Evolutionary conservation across 2,113 vertebrate species (phyloP).

Genomic region (Raja brachyura): DNA sequence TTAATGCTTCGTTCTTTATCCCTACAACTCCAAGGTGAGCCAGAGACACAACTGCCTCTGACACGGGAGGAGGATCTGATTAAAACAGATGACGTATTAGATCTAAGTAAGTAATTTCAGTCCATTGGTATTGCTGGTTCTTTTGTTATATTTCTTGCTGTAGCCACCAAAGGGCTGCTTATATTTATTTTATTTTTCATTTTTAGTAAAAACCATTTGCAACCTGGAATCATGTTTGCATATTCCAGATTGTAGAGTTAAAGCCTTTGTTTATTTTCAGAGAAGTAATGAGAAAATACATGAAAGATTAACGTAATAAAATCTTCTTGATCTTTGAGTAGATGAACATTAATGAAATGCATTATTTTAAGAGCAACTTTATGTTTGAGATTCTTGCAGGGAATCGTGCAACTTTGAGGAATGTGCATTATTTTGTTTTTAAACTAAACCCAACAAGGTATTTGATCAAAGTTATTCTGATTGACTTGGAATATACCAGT

Average conservation of each 20-base stretch:
- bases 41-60: conserved; percentile 86
- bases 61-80: conserved; percentile 90
- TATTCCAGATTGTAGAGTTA: neutral
- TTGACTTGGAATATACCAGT: neutral
- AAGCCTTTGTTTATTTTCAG: neutral
- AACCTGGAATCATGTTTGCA: neutral
- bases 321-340: no score
- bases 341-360: no score
- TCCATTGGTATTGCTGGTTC: accelerated
- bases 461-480: no score
- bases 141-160: neutral
- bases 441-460: no score
- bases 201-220: neutral
- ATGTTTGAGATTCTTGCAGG: no score
- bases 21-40: conserved; percentile 74
- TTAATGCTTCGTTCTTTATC: conserved; percentile 91
- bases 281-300: neutral
- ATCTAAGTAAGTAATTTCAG: conserved; percentile 79
- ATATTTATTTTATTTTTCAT: conserved; percentile 38
- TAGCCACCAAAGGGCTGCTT: conserved; percentile 38
- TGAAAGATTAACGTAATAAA: neutral
- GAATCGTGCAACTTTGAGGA: neutral
- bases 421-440: neutral
- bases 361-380: no score
- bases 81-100: conserved; percentile 90